Evolutionary conservation across 1,140 invertebrate genomes (phyloP), one percentile per base, ranked within the genome.

Genomic region (Bombus pascuorum): DNA sequence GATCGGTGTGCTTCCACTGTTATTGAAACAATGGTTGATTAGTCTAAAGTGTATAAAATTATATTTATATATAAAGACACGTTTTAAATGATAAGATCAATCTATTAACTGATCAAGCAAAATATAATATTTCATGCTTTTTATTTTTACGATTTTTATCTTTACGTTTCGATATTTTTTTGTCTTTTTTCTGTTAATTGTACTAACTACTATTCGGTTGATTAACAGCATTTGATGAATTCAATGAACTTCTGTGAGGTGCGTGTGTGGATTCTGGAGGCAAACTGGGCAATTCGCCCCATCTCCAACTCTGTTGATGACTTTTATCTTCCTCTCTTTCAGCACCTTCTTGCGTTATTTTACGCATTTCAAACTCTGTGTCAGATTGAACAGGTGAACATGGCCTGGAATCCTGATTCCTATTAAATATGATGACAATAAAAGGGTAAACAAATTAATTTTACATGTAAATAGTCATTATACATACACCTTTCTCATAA

Each of bases 251-350:
- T 59, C 93, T 92, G 65, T 93, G 92, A 15, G 93, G 91, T 12
- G 44, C n/a, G 44, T 92, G 91, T 12, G 86, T 87, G 1, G 90
- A 85, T 12, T 95, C 95, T 0, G 91, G 93, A 53, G 94, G 93
- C 59, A 94, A 93, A 88, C 92, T 97, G 0, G 99, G 99, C 72
- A 99, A 95, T 93, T 99, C 98, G 44, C 99, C 99, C 99, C 99
- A 99, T 89, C 98, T 97, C 99, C 99, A 99, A 82, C 96, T 98
- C 93, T 97, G 97, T 92, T 93, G 96, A 94, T 93, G 94, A 86
- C 94, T 93, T 90, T 94, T 94, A 92, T 95, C 93, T 44, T 94
- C 93, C 90, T 96, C 95, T n/a, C 93, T 93, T 83, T 87, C 95
- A 81, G 95, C 95, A 87, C 95, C 95, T 89, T 96, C 96, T 83